Percentiles rank a stretch among this genome's conserved stretches.
Conservation (phyloP, 2,797 vertebrate species). For the Coregonus suidteri region DNA sequence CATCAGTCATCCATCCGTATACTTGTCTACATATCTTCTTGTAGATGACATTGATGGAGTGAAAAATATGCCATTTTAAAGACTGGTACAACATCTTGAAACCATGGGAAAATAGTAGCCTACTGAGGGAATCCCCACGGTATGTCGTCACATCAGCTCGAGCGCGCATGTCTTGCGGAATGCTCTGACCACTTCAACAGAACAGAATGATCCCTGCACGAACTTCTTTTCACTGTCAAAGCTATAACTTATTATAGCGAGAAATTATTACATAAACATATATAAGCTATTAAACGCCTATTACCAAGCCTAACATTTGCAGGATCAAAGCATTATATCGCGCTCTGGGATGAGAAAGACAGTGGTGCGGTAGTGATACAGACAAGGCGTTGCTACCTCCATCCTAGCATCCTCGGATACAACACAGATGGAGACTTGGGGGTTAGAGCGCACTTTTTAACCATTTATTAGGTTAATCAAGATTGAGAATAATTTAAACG, state of each 20-base stretch:
- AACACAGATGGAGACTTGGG: conserved; percentile 27
- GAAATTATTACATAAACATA: not conserved
- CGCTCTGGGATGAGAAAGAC: conserved; percentile 8
- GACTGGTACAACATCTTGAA: not conserved
- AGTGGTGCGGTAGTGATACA: conserved; percentile 54
- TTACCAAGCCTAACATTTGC: not conserved
- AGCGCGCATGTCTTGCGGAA: conserved; percentile 19
- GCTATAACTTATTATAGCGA: not conserved
- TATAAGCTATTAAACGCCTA: not conserved
- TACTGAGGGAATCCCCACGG: not conserved
- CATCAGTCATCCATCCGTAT: not conserved
- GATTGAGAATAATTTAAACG: not conserved
- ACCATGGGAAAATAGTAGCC: not conserved
- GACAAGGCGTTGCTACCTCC: conserved; percentile 67
- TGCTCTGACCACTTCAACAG: conserved; percentile 11
- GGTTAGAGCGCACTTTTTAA: conserved; percentile 25
- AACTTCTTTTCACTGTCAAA: not conserved
- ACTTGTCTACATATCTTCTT: not conserved
- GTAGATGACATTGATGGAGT: not conserved
- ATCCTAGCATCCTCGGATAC: conserved; percentile 52
- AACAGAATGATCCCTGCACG: not conserved
- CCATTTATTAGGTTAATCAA: not conserved
- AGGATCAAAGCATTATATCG: conserved; percentile 2
- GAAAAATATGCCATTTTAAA: not conserved
- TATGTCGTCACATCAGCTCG: not conserved